Conservation (phyloP, 2,113 vertebrate genomes). For the Phrynocephalus versicolor region DNA sequence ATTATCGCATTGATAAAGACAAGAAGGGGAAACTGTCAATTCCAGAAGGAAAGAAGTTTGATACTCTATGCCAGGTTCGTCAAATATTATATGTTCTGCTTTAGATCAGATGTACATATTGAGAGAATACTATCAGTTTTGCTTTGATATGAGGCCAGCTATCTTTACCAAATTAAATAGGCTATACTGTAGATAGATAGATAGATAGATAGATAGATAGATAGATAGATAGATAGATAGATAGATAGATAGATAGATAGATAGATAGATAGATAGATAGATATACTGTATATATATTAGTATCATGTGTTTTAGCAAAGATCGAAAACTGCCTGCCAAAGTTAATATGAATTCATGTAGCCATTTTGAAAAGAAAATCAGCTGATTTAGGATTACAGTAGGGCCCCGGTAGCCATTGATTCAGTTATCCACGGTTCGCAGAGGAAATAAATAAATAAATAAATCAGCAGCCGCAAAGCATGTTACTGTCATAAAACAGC, state of each 20-base stretch:
- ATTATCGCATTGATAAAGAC: constrained; percentile 94
- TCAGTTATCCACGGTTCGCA: too few species aligned
- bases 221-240: too few species aligned
- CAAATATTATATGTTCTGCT: neutral
- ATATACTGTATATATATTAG: too few species aligned
- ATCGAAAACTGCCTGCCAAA: neutral
- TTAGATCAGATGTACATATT: neutral
- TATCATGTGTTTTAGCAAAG: neutral
- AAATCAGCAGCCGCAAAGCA: too few species aligned
- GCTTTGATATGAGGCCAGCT: neutral
- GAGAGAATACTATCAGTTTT: constrained; percentile 5
- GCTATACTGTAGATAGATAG: too few species aligned
- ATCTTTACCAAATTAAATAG: constrained; percentile 22
- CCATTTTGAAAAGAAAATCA: neutral
- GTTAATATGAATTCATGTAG: neutral
- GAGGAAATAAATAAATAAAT: too few species aligned
- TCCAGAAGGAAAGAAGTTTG: constrained; percentile 95
- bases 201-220: too few species aligned
- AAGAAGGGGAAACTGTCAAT: constrained; percentile 89
- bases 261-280: too few species aligned
- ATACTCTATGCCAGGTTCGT: constrained; percentile 95
- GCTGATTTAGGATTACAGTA: neutral
- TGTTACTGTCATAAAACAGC: too few species aligned
- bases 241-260: too few species aligned
- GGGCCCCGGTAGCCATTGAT: too few species aligned